Evolutionary conservation across 2,113 vertebrate species (phyloP).

Genomic region (Setophaga coronata): DNA sequence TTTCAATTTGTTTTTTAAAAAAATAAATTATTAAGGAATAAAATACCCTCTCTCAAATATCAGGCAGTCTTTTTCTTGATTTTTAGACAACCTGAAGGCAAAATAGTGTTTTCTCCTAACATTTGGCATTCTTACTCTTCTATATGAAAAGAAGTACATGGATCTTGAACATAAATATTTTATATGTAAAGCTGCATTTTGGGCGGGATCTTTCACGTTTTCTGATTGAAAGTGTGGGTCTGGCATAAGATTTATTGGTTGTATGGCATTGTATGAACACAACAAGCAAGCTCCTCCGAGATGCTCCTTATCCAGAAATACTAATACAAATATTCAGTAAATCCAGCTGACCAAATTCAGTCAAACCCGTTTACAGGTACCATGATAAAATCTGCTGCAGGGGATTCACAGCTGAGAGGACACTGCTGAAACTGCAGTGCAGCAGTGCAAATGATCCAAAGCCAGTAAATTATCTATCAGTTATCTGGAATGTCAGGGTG

Average conservation of each 20-base stretch:
- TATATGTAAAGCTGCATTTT: not conserved
- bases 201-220: not conserved
- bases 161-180: not conserved
- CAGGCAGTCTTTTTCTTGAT: not conserved
- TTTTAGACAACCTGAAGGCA: not conserved
- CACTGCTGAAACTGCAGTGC: not conserved
- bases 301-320: not conserved
- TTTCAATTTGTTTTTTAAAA: not conserved
- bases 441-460: not conserved
- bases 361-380: not conserved
- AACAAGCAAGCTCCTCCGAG: not conserved
- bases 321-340: not conserved
- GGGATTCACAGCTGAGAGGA: not conserved
- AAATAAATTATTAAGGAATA: not conserved
- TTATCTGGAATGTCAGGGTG: not conserved
- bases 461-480: not conserved
- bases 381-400: not conserved
- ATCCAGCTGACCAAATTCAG: not conserved
- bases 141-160: not conserved
- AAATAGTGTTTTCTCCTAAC: not conserved
- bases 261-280: not conserved
- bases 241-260: not conserved
- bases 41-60: not conserved
- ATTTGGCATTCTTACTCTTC: not conserved
- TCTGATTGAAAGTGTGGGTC: not conserved